Base-by-base conservation (phyloP, 1,140 invertebrate genomes). In the Heliconius hermathena region DNA sequence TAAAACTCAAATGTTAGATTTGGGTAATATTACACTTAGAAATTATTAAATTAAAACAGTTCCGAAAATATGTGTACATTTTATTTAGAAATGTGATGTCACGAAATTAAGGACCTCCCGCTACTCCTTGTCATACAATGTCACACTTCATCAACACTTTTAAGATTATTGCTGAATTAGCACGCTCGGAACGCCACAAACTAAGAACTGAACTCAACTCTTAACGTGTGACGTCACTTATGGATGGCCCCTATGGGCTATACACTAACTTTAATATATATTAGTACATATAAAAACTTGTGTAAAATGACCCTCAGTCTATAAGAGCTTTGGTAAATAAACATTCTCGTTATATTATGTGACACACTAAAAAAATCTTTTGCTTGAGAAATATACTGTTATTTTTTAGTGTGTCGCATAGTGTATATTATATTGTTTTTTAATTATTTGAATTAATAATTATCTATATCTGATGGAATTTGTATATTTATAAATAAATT, bases 321-420 rank as follows among this genome's bases (percentile, higher is more conserved):
- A 29, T 66, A 66, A 66, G 26, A 66, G 60, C 60, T 66, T 29
- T 72, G 29, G 22, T 72, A 72, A 71, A 72, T 26, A 20, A 41
- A 72, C 22, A 20, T 72, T 72, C n/a, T 72, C 20, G 11, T 29
- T 29, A 29, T 22, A 66, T 8, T 26, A 13, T 66, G 60, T 26
- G 60, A 29, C 22, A 29, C 60, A 66, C 57, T 60, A n/a, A 66
- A 60, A 29, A 29, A 26, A 29, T n/a, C 0, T 13, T 22, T 29
- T 29, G 41, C 0, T 29, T 60, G 57, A 66, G 11, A 66, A 26
- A 66, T 29, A 66, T 60, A 60, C 8, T 22, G n/a, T 5, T 26
- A 66, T 29, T 29, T 66, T 26, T 66, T 22, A 29, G 26, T 66
- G 26, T 29, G 26, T 16, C 13, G 26, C 60, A 66, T 22, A 6